These are phyloP conservation scores for Parnassius mnemosyne DNA, from an alignment of 2,888 invertebrate genomes.

Conservation along the genomic window DNA sequence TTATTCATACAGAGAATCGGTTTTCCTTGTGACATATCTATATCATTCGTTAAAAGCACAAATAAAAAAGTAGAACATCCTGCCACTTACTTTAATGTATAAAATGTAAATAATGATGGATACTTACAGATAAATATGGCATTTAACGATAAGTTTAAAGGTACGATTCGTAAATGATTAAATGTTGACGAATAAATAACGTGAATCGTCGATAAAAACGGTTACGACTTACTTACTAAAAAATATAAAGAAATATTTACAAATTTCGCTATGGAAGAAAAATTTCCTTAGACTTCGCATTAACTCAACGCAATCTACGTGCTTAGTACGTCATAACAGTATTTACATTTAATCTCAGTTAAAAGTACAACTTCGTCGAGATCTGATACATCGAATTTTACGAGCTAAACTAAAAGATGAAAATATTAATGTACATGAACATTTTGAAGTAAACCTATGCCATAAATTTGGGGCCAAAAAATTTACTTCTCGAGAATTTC, in stretches of 20 bases:
- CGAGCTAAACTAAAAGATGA: constrained; percentile 49
- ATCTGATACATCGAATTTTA: constrained; percentile 53
- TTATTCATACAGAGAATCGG: constrained; percentile 39
- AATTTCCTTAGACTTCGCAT: constrained; percentile 62
- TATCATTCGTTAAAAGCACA: constrained; percentile 46
- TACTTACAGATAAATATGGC: constrained; percentile 76
- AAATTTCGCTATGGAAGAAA: constrained; percentile 80
- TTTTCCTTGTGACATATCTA: constrained; percentile 16
- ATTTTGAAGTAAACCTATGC: constrained; percentile 25
- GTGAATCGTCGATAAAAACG: constrained; percentile 71
- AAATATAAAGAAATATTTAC: constrained; percentile 75
- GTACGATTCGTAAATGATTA: constrained; percentile 75
- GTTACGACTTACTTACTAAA: constrained; percentile 57
- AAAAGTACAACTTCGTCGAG: constrained; percentile 56
- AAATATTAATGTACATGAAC: constrained; percentile 39
- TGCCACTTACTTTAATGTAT: constrained; percentile 36
- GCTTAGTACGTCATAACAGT: constrained; percentile 69
- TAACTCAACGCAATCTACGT: constrained; percentile 56
- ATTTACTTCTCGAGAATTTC: constrained; percentile 30
- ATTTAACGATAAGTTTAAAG: constrained; percentile 74
- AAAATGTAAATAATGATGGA: constrained; percentile 65
- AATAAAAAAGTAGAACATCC: constrained; percentile 36
- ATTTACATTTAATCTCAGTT: constrained; percentile 72
- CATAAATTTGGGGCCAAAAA: background rate
- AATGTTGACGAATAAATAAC: constrained; percentile 75